phyloP scores from a whole-genome alignment of 2,888 invertebrate species.

The Crossocerus cetratus region DNA sequence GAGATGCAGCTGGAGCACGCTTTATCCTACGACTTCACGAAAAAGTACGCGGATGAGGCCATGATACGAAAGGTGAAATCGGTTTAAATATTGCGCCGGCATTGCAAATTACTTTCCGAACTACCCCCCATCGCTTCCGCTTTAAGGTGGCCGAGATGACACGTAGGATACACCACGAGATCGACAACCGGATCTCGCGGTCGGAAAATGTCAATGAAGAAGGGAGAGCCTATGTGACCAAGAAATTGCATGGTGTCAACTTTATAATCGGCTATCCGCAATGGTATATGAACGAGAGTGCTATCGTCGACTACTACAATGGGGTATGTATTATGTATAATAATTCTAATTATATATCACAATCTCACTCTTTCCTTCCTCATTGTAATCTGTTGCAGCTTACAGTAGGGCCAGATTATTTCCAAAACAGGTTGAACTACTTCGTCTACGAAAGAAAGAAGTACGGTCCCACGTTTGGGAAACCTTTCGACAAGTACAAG shows the following conservation, averaged over 20 bases:
- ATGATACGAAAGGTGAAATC: not conserved
- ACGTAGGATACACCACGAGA: not conserved
- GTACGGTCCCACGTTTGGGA: not conserved
- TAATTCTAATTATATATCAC: not conserved
- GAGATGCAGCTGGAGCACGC: not conserved
- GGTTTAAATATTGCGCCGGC: not conserved
- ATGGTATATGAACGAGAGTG: not conserved
- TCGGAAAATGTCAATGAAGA: not conserved
- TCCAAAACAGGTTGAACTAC: not conserved
- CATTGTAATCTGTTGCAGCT: not conserved
- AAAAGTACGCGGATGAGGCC: not conserved
- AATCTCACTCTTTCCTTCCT: not conserved
- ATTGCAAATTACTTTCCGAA: no score
- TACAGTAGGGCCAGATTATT: not conserved
- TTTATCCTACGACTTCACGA: not conserved
- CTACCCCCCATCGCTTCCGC: no score
- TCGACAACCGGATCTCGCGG: not conserved
- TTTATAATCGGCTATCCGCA: not conserved
- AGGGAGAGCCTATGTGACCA: not conserved
- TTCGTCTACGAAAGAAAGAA: not conserved
- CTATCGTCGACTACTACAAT: not conserved
- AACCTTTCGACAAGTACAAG: not conserved
- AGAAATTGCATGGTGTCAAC: not conserved
- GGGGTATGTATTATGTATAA: not conserved
- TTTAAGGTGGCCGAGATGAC: no score